A percentile compares a stretch with the other conserved stretches of the same genome.
These are phyloP conservation scores for Schizothorax lantsangensis DNA, from an alignment of 2,797 vertebrate species.

Conservation along the genomic window DNA sequence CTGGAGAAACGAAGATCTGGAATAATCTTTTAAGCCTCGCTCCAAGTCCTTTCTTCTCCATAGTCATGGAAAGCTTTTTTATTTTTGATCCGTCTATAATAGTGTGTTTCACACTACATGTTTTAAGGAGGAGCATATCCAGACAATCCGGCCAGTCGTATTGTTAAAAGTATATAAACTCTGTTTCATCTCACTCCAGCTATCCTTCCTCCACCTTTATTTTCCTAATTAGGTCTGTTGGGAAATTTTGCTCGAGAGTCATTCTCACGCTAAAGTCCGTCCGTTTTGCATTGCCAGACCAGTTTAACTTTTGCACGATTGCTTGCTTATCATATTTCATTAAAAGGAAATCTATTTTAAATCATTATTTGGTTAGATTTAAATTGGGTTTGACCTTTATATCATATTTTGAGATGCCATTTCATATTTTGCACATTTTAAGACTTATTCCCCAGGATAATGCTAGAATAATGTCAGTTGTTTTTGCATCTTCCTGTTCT, in stretches of 20 bases:
- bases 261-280: background rate
- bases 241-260: conserved; percentile 18
- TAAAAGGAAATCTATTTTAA: background rate
- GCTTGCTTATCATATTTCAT: background rate
- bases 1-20: conserved; percentile 50
- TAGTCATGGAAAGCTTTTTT: conserved; percentile 48
- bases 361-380: background rate
- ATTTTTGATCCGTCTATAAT: conserved; percentile 32
- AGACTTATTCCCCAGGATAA: background rate
- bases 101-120: conserved; percentile 19
- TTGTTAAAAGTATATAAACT: background rate
- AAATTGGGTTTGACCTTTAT: background rate
- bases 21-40: conserved; percentile 49
- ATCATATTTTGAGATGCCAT: background rate
- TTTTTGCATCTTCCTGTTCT: background rate
- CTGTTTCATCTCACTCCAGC: background rate
- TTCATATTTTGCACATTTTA: background rate
- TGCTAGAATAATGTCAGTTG: background rate
- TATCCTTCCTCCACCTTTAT: background rate
- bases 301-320: background rate
- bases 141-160: background rate
- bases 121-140: background rate
- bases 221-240: conserved; percentile 27
- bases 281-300: background rate
- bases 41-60: conserved; percentile 37